A percentile compares a stretch with the other conserved stretches of the same genome.
These are phyloP conservation scores for Pheucticus melanocephalus DNA, from an alignment of 2,113 vertebrate genomes.

Conservation along the genomic window DNA sequence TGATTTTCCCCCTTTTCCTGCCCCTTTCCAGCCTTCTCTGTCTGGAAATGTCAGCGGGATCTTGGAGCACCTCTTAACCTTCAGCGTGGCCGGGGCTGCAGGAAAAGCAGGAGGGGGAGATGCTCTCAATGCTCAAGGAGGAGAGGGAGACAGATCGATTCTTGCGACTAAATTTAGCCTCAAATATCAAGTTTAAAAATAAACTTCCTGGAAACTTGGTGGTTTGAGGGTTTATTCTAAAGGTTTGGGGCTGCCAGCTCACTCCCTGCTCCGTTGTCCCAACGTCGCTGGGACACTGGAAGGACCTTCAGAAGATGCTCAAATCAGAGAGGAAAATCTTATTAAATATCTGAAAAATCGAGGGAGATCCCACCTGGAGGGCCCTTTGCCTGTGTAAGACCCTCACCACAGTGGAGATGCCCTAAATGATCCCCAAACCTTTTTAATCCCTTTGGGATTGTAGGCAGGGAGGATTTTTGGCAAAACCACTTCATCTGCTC, in stretches of 20 bases:
- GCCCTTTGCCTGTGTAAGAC: not conserved
- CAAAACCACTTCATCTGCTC: not conserved
- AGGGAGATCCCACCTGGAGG: not conserved
- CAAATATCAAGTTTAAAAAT: not conserved
- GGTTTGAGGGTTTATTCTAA: not conserved
- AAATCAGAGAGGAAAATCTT: not conserved
- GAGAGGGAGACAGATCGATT: not conserved
- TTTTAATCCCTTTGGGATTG: not conserved
- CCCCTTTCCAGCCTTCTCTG: accelerated
- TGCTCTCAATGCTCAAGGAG: not conserved
- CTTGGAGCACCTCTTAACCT: slow-evolving; percentile 34
- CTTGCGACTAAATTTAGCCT: not conserved
- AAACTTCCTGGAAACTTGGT: not conserved
- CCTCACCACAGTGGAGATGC: accelerated
- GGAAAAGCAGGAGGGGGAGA: not conserved
- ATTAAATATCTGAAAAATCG: accelerated
- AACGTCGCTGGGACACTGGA: accelerated
- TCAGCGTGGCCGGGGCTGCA: not conserved
- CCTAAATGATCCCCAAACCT: not conserved
- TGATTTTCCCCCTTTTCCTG: not conserved
- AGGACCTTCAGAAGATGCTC: not conserved
- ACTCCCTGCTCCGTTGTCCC: accelerated
- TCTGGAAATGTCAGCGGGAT: not conserved
- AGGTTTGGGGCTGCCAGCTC: not conserved
- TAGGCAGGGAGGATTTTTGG: not conserved